Conservation (phyloP, 2,888 invertebrate species). For the Catonia carolina region DNA sequence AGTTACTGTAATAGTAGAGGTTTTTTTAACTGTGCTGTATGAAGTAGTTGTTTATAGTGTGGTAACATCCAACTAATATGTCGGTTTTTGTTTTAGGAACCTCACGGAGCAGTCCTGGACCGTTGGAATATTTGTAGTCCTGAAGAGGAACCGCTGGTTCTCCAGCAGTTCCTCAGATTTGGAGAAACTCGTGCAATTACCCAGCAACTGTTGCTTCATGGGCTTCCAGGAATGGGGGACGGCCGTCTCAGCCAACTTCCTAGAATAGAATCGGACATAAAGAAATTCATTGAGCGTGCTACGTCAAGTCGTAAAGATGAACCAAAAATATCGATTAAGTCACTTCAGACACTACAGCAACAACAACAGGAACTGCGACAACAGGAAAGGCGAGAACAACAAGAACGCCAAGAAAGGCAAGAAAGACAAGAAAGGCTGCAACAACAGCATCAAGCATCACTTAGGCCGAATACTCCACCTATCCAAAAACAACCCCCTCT, state of each 20-base stretch:
- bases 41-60: no score
- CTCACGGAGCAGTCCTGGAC: slow-evolving; percentile 71
- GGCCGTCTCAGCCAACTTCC: slow-evolving; percentile 41
- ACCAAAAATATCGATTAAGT: slow-evolving; percentile 26
- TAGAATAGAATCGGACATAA: slow-evolving; percentile 49
- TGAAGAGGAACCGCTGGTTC: slow-evolving; percentile 84
- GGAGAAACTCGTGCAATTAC: slow-evolving; percentile 81
- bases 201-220: slow-evolving; percentile 51
- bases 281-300: slow-evolving; percentile 49
- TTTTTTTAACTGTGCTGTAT: no score
- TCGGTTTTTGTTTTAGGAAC: no score
- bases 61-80: no score
- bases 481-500: slow-evolving; percentile 40
- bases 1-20: no score
- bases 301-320: slow-evolving; percentile 22
- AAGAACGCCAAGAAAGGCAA: slow-evolving; percentile 8
- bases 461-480: slow-evolving; percentile 33
- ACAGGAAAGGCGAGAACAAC: slow-evolving; percentile 7
- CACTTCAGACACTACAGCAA: slow-evolving; percentile 23
- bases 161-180: slow-evolving; percentile 86
- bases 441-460: slow-evolving; percentile 22
- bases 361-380: not conserved
- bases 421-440: not conserved
- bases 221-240: slow-evolving; percentile 42
- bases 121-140: slow-evolving; percentile 82